Conservation (phyloP, 2,113 vertebrate genomes). For the Apteryx mantelli region DNA sequence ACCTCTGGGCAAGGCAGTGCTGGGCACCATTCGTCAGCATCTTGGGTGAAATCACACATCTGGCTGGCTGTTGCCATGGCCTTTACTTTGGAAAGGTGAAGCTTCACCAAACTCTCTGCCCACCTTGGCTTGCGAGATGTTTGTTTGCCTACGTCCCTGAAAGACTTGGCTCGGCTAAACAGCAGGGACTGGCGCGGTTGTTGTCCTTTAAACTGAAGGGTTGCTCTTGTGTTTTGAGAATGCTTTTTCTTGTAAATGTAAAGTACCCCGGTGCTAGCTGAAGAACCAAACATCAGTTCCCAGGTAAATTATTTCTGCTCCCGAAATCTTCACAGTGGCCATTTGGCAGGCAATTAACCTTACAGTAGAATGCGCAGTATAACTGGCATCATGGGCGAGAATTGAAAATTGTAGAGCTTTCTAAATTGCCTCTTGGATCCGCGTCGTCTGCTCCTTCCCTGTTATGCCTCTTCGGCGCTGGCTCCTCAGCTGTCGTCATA, state of each 20-base stretch:
- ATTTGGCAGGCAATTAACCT: constrained; percentile 53
- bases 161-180: background rate
- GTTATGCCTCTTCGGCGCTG: background rate
- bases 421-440: background rate
- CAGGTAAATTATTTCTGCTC: constrained; percentile 1
- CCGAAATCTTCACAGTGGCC: background rate
- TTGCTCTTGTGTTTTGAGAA: background rate
- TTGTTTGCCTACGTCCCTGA: background rate
- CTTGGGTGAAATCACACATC: background rate
- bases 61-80: background rate
- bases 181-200: background rate
- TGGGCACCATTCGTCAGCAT: background rate
- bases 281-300: background rate
- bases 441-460: fast-evolving
- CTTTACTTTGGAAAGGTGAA: background rate
- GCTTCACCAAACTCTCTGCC: background rate
- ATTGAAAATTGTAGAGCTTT: background rate
- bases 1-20: no score
- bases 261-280: background rate
- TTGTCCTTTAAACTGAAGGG: background rate
- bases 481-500: background rate
- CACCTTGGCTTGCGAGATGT: fast-evolving
- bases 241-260: background rate
- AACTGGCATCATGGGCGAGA: background rate
- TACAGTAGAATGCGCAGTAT: background rate